A percentile compares a stretch with the other conserved stretches of the same genome.
Evolutionary conservation across 2,888 invertebrate genomes (phyloP).

Genomic region (Hyles lineata): DNA sequence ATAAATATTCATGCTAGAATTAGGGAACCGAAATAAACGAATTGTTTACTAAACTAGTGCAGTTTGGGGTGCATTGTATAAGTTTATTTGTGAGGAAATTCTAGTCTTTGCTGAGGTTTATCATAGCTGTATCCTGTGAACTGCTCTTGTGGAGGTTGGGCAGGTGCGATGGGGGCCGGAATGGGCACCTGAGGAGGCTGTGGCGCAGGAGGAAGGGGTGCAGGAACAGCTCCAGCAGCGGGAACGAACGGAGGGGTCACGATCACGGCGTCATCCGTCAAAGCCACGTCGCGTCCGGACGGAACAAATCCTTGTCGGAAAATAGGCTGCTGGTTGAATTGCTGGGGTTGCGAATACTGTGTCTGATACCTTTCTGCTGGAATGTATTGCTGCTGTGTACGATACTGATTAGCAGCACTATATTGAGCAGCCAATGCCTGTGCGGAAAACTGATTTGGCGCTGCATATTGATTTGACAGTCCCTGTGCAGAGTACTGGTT

Average conservation of each 20-base stretch:
- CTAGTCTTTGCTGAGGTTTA: conserved; percentile 74
- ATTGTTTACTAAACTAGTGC: conserved; percentile 6
- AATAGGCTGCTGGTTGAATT: conserved; percentile 44
- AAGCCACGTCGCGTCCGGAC: conserved; percentile 67
- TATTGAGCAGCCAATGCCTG: neutral
- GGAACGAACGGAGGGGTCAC: conserved; percentile 77
- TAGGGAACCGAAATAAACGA: neutral
- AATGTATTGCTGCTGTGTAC: conserved; percentile 40
- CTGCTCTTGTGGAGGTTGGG: conserved; percentile 50
- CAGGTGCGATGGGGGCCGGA: conserved; percentile 48
- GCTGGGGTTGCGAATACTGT: conserved; percentile 46
- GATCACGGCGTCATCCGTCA: conserved; percentile 79
- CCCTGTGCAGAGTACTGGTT: conserved; percentile 39
- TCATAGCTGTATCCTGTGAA: conserved; percentile 70
- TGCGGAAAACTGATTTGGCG: neutral
- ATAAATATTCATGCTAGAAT: neutral
- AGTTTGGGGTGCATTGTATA: neutral
- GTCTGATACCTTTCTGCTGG: conserved; percentile 43
- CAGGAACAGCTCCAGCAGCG: conserved; percentile 46
- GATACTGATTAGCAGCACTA: conserved; percentile 35
- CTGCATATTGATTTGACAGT: conserved; percentile 29
- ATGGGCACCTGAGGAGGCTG: conserved; percentile 54
- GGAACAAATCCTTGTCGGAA: conserved; percentile 56
- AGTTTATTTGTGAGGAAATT: conserved; percentile 70
- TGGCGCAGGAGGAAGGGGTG: conserved; percentile 50